Evolutionary conservation across 2,888 invertebrate species (phyloP), one percentile per base, ranked within the genome.

Genomic region (Encarsia formosa): DNA sequence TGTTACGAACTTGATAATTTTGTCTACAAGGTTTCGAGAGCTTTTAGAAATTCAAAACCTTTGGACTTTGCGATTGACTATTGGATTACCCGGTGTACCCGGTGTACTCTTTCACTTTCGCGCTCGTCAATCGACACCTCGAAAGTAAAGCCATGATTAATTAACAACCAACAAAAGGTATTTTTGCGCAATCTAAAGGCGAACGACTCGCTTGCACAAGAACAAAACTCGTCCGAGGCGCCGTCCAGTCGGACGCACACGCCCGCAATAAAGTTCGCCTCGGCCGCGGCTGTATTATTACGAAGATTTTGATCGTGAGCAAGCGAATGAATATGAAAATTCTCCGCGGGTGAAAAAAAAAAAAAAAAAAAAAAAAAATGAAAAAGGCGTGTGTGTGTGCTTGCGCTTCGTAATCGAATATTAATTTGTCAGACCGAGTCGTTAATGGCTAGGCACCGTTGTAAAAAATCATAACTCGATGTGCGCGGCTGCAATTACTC

Each of bases 351-450:
- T 35, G 23, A 39, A 22, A 39, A 11, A 40, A 18, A 24, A 18
- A 24, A 31, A 23, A 31, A 41, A 16, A 19, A 16, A 39, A 16
- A 39, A 23, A 23, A 8, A 39, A 16, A 32, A 16, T n/a, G 5
- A n/a, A 34, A 37, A 18, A 35, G 16, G 18, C 32, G 32, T 15
- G 32, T 32, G 13, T 32, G n/a, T 32, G n/a, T 13, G n/a, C n/a
- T n/a, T 32, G 38, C 40, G 50, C 40, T 31, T 11, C 26, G 31
- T 20, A 43, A 52, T 52, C 52, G 45, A 49, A 54, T 54, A 54
- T 49, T 54, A 54, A 54, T 54, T 54, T 49, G 41, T 49, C 41
- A 40, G 34, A n/a, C n/a, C n/a, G n/a, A 39, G 41, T 45, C 49
- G 40, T 44, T 50, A 45, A 50, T 50, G 31, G 31, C 35, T 24